A percentile compares a stretch with the other conserved stretches of the same genome.
Evolutionary conservation across 2,113 vertebrate species (phyloP).

Genomic region (Helogale parvula): DNA sequence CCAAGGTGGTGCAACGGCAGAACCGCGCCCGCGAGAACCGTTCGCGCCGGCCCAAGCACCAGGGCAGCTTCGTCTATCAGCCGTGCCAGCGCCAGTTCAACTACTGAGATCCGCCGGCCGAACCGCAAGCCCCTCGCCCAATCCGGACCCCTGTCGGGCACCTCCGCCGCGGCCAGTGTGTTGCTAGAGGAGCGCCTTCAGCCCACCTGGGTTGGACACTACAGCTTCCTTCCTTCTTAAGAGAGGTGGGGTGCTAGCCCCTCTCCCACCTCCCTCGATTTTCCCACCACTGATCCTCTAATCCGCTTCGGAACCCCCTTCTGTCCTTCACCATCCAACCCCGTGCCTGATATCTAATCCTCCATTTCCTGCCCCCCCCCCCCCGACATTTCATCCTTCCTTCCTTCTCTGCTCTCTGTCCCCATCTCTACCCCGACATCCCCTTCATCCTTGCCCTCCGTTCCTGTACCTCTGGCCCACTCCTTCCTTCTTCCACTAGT

Average conservation of each 20-base stretch:
- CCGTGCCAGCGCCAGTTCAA: constrained; percentile 95
- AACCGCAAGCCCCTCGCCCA: background rate
- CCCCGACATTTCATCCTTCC: background rate
- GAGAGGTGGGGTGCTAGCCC: constrained; percentile 46
- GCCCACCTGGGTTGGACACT: background rate
- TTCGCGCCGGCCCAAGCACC: constrained; percentile 85
- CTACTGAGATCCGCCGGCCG: constrained; percentile 87
- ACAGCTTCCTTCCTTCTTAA: constrained; percentile 7
- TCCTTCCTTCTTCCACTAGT: background rate
- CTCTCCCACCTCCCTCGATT: background rate
- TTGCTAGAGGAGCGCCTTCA: background rate
- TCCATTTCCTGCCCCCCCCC: background rate
- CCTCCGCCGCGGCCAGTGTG: constrained; percentile 44
- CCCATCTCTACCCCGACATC: background rate
- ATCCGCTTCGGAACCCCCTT: background rate
- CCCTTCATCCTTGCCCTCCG: background rate
- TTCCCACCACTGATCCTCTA: background rate
- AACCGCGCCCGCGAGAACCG: constrained; percentile 93
- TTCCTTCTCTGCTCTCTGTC: background rate
- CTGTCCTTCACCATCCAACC: background rate
- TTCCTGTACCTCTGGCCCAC: background rate
- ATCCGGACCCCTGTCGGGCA: background rate
- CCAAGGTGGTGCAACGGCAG: constrained; percentile 94
- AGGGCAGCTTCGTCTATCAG: constrained; percentile 94
- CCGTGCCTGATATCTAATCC: background rate